These are phyloP conservation scores for Corvus hawaiiensis DNA, from an alignment of 2,113 vertebrate species.

Conservation along the genomic window DNA sequence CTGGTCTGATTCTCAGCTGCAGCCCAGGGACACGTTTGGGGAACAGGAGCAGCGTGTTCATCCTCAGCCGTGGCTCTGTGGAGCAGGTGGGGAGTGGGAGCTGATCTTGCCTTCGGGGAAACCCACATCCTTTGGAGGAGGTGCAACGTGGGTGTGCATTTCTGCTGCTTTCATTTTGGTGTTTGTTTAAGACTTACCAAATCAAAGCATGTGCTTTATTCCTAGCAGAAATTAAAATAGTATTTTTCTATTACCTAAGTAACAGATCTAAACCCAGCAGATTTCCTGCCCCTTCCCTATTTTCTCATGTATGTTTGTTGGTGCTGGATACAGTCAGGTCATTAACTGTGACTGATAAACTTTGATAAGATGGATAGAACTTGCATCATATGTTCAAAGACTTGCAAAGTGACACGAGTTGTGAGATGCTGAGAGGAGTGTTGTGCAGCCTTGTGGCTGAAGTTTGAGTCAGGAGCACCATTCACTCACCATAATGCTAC, in stretches of 20 bases:
- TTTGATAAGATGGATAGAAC: not conserved
- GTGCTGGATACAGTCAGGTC: not conserved
- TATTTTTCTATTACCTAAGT: not conserved
- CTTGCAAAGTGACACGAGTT: not conserved
- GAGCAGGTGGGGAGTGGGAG: not conserved
- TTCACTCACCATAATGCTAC: not conserved
- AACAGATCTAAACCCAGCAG: not conserved
- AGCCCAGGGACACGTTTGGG: not conserved
- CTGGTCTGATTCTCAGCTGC: not conserved
- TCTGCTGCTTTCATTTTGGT: not conserved
- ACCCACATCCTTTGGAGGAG: not conserved
- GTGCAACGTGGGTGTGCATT: rapidly evolving
- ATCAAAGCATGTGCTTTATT: not conserved
- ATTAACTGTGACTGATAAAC: not conserved
- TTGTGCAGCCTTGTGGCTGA: not conserved
- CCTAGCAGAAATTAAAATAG: not conserved
- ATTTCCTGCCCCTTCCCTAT: not conserved
- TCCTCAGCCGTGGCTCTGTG: not conserved
- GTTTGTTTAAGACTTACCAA: not conserved
- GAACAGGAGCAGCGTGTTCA: not conserved
- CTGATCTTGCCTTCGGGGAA: not conserved
- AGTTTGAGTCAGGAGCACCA: not conserved
- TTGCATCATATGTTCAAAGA: not conserved
- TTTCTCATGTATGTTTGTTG: not conserved
- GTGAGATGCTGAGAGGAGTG: not conserved